Evolutionary conservation across 1,140 invertebrate species (phyloP).

Genomic region (Drosophila chauvacae): DNA sequence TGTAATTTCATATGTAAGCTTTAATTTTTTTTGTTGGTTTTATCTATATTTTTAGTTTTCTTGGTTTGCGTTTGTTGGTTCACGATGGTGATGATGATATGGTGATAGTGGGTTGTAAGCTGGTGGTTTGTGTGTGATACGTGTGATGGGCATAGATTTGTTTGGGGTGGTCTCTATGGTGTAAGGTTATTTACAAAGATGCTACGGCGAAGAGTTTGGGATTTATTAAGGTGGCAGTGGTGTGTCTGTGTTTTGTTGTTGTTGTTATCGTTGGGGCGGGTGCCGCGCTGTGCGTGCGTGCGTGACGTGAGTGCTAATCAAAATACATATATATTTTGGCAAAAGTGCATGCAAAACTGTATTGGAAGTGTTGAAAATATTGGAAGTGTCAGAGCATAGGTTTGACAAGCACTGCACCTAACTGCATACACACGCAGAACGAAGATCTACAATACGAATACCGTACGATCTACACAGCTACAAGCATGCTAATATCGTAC

Average conservation of each 20-base stretch:
- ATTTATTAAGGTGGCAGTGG: neutral
- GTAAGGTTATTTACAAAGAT: too few species aligned
- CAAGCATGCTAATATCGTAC: conserved; percentile 9
- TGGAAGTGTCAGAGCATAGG: neutral
- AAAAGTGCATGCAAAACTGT: conserved; percentile 18
- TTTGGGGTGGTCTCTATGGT: too few species aligned
- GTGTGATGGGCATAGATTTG: too few species aligned
- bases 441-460: conserved; percentile 1
- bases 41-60: neutral
- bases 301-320: conserved; percentile 9
- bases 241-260: conserved; percentile 4
- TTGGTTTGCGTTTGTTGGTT: conserved; percentile 9
- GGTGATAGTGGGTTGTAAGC: neutral
- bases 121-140: neutral
- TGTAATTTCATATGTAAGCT: conserved; percentile 12
- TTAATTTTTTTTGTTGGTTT: neutral
- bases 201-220: neutral
- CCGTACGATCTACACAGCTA: neutral
- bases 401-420: conserved; percentile 28
- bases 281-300: neutral
- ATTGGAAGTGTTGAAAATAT: neutral
- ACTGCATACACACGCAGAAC: neutral
- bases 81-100: conserved; percentile 1
- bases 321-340: conserved; percentile 1
- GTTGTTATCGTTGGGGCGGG: neutral